Percentiles rank a stretch among this genome's conserved stretches.
Conservation (phyloP, 2,888 invertebrate genomes). For the Dryocosmus kuriphilus region DNA sequence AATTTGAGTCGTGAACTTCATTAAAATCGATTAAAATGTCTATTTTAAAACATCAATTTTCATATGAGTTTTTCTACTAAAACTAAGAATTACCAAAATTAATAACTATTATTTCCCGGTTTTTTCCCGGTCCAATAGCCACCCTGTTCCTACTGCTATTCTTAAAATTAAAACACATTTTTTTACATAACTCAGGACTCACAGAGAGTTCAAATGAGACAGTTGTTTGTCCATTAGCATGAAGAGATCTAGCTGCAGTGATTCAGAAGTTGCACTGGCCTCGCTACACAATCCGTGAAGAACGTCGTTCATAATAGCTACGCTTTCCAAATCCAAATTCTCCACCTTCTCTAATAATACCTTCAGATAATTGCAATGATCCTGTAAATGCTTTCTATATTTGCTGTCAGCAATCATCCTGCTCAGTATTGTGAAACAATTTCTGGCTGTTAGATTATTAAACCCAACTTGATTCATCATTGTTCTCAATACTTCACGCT, state of each 20-base stretch:
- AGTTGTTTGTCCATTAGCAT: constrained; percentile 93
- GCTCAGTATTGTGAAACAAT: constrained; percentile 67
- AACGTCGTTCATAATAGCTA: constrained; percentile 87
- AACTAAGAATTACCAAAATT: too few species aligned
- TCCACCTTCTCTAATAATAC: constrained; percentile 87
- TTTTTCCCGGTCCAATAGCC: too few species aligned
- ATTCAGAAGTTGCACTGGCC: constrained; percentile 76
- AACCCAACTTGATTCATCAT: constrained; percentile 70
- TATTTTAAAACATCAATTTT: too few species aligned
- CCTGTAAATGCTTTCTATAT: constrained; percentile 76
- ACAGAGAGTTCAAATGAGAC: constrained; percentile 81
- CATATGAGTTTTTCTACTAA: too few species aligned
- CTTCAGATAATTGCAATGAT: constrained; percentile 82
- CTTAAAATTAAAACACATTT: neutral
- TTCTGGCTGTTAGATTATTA: constrained; percentile 70
- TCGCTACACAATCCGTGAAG: constrained; percentile 83
- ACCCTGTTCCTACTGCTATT: too few species aligned
- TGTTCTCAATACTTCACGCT: constrained; percentile 71
- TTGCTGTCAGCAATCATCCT: constrained; percentile 66
- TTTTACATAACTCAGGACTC: constrained; percentile 57
- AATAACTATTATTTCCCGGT: too few species aligned
- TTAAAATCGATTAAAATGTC: too few species aligned
- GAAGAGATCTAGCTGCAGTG: constrained; percentile 88
- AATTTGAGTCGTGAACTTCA: too few species aligned
- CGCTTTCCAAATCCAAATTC: constrained; percentile 85